A percentile compares a stretch with the other conserved stretches of the same genome.
These are phyloP conservation scores for Cryptoleucopteryx plumbea DNA, from an alignment of 2,113 vertebrate genomes.

Conservation along the genomic window DNA sequence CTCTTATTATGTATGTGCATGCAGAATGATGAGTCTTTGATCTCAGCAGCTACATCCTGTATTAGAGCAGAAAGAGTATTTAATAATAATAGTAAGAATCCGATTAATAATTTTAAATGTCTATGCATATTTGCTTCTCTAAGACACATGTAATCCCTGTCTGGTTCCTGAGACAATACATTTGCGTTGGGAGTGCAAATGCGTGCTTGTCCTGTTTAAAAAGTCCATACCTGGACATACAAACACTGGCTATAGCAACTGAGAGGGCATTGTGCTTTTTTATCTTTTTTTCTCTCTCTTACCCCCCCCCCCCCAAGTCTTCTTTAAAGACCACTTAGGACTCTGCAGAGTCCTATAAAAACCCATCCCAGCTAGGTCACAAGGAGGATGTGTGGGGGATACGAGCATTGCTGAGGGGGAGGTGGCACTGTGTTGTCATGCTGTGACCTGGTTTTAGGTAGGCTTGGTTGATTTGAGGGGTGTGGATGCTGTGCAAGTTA, in stretches of 20 bases:
- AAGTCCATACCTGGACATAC: background rate
- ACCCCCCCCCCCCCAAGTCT: too few relatives aligned
- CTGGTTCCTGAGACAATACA: background rate
- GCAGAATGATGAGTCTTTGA: background rate
- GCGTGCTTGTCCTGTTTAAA: background rate
- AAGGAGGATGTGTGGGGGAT: background rate
- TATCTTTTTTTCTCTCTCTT: too few relatives aligned
- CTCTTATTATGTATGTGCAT: background rate
- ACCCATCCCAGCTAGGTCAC: background rate
- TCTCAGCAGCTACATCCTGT: background rate
- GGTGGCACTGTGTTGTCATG: too few relatives aligned
- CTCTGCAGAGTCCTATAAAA: background rate
- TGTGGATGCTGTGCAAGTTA: background rate
- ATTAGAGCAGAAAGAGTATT: background rate
- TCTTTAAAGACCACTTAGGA: background rate
- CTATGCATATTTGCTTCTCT: background rate
- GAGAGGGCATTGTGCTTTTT: background rate
- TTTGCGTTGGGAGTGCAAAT: background rate
- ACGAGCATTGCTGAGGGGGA: background rate
- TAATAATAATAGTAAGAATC: background rate
- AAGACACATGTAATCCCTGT: background rate
- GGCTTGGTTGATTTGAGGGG: background rate
- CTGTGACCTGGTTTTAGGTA: background rate
- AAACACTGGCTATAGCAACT: fast-evolving
- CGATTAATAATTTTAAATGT: background rate